Percentiles rank a stretch among this genome's conserved stretches.
These are phyloP conservation scores for Dendrocincla fuliginosa DNA, from an alignment of 2,797 vertebrate species.

Conservation along the genomic window DNA sequence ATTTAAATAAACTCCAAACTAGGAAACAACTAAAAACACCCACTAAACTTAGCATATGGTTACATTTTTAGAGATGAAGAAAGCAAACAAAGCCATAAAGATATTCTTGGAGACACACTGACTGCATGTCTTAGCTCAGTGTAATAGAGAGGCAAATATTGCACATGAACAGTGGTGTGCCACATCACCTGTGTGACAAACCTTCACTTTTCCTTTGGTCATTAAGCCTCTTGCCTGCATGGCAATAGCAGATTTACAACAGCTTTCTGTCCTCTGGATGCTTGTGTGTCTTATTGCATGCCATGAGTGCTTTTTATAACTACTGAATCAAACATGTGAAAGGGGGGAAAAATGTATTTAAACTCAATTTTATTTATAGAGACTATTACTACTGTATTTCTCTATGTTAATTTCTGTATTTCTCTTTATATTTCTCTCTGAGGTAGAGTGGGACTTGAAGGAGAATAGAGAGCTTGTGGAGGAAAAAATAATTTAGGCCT, in stretches of 20 bases:
- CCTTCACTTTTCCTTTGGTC: neutral
- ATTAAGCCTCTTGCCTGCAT: neutral
- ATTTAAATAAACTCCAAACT: neutral
- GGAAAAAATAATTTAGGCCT: neutral
- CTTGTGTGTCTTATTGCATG: accelerated
- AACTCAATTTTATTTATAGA: neutral
- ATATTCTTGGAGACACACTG: slow-evolving; percentile 1
- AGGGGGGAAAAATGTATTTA: neutral
- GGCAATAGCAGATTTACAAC: neutral
- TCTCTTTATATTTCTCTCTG: neutral
- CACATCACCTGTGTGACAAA: neutral
- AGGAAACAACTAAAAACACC: slow-evolving; percentile 33
- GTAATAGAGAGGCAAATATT: neutral
- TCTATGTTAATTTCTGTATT: neutral
- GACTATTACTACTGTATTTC: neutral
- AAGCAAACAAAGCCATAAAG: slow-evolving; percentile 33
- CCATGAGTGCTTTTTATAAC: neutral
- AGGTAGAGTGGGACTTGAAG: neutral
- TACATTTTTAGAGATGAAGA: neutral
- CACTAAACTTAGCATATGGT: slow-evolving; percentile 43
- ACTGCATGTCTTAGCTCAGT: neutral
- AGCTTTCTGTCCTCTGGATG: neutral
- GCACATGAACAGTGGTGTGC: neutral
- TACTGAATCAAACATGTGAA: neutral
- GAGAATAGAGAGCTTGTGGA: neutral